Evolutionary conservation across 2,888 invertebrate genomes (phyloP).

Genomic region (Lymantria monacha): DNA sequence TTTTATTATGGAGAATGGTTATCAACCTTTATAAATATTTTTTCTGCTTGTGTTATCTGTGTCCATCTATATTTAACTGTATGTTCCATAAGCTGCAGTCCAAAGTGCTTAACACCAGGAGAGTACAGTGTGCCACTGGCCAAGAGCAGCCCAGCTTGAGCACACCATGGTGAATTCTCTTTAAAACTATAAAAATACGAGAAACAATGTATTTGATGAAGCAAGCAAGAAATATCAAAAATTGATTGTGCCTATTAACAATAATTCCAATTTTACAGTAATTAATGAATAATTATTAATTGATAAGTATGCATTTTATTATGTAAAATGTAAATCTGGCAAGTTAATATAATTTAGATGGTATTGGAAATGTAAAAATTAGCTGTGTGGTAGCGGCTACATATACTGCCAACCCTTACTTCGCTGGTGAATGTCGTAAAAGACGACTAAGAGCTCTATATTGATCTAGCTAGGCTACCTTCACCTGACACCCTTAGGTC

Average conservation of each 20-base stretch:
- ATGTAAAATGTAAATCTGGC: too few species aligned
- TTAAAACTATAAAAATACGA: conserved; percentile 83
- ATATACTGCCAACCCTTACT: too few species aligned
- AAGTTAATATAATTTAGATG: too few species aligned
- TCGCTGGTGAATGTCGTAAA: too few species aligned
- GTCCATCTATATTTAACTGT: conserved; percentile 97
- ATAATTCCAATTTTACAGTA: too few species aligned
- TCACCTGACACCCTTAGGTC: too few species aligned
- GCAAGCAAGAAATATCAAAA: background rate
- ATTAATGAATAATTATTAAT: too few species aligned
- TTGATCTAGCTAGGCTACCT: too few species aligned
- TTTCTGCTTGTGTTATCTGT: conserved; percentile 92
- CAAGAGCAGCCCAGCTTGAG: conserved; percentile 91
- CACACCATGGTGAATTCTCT: conserved; percentile 93
- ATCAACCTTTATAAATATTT: conserved; percentile 90
- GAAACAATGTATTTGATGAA: background rate
- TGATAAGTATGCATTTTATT: too few species aligned
- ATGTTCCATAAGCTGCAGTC: conserved; percentile 95
- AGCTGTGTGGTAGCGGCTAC: too few species aligned
- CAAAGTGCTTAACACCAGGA: conserved; percentile 93
- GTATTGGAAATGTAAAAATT: too few species aligned
- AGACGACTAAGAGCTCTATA: too few species aligned
- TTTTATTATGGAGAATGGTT: background rate
- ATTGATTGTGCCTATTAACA: background rate
- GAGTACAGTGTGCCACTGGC: conserved; percentile 89